Evolutionary conservation across 2,888 invertebrate genomes (phyloP).

Genomic region (Ichneumoninae sp.): DNA sequence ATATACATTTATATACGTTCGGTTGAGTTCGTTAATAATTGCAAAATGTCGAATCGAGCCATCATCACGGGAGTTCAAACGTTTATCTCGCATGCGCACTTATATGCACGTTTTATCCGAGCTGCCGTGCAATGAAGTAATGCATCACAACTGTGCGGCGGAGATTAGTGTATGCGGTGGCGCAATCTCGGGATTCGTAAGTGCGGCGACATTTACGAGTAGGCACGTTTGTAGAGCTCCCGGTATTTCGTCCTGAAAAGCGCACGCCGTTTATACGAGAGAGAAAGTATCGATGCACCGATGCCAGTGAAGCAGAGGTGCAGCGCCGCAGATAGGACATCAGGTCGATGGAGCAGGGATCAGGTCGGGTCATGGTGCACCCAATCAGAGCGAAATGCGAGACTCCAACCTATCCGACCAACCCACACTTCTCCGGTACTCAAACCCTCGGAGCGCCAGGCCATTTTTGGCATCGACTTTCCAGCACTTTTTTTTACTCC

Average conservation of each 20-base stretch:
- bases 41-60: constrained; percentile 23
- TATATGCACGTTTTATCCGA: background rate
- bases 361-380: constrained; percentile 57
- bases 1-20: background rate
- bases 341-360: constrained; percentile 44
- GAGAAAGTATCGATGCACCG: constrained; percentile 65
- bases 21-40: background rate
- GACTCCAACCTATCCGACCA: constrained; percentile 38
- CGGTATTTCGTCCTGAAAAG: constrained; percentile 57
- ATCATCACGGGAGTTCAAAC: background rate
- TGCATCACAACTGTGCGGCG: constrained; percentile 46
- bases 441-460: background rate
- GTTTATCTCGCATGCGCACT: background rate
- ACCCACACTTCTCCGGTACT: background rate
- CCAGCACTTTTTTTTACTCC: background rate
- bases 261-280: constrained; percentile 38
- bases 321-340: constrained; percentile 58
- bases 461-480: background rate
- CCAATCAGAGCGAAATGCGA: constrained; percentile 54
- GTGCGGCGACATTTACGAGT: constrained; percentile 66
- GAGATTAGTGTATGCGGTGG: constrained; percentile 56
- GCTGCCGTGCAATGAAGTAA: constrained; percentile 46
- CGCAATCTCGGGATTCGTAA: constrained; percentile 63
- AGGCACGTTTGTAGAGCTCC: constrained; percentile 60
- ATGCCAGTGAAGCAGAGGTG: constrained; percentile 58